Evolutionary conservation across 2,888 invertebrate genomes (phyloP).

Genomic region (Apotomis turbidana): DNA sequence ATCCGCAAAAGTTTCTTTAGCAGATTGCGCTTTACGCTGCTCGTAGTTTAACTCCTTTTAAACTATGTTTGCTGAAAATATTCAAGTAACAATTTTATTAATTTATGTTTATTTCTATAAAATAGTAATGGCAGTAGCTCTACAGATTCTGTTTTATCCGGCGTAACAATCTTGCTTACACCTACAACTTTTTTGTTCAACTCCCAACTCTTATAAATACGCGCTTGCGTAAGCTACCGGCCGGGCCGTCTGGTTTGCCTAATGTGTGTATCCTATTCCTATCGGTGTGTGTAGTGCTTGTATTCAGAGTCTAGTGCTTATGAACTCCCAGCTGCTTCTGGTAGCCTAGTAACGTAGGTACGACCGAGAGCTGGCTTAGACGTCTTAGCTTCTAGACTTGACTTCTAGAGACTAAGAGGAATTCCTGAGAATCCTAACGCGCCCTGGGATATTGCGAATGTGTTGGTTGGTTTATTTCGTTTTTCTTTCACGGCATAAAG

Average conservation of each 20-base stretch:
- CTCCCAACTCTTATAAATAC: neutral
- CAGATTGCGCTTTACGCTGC: too few relatives aligned
- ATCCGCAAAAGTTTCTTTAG: too few relatives aligned
- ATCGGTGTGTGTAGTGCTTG: conserved; percentile 48
- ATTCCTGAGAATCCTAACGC: neutral
- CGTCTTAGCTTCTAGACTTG: conserved; percentile 47
- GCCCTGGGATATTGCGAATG: too few relatives aligned
- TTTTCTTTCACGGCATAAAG: too few relatives aligned
- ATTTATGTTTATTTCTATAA: too few relatives aligned
- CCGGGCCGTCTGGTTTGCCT: conserved; percentile 11
- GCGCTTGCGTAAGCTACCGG: conserved; percentile 9
- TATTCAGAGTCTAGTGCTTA: conserved; percentile 66
- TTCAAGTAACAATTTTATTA: too few relatives aligned
- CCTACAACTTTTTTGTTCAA: conserved; percentile 5
- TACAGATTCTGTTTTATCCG: too few relatives aligned
- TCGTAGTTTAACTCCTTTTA: too few relatives aligned
- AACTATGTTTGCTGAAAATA: too few relatives aligned
- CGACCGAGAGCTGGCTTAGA: conserved; percentile 60
- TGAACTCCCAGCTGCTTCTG: conserved; percentile 59
- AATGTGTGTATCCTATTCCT: conserved; percentile 35
- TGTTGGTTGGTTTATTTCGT: too few relatives aligned
- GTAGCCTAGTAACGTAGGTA: conserved; percentile 77
- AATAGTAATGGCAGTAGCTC: too few relatives aligned
- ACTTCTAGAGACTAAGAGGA: neutral
- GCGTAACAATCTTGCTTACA: neutral